Evolutionary conservation across 2,113 vertebrate species (phyloP).

Genomic region (Tinamus guttatus): DNA sequence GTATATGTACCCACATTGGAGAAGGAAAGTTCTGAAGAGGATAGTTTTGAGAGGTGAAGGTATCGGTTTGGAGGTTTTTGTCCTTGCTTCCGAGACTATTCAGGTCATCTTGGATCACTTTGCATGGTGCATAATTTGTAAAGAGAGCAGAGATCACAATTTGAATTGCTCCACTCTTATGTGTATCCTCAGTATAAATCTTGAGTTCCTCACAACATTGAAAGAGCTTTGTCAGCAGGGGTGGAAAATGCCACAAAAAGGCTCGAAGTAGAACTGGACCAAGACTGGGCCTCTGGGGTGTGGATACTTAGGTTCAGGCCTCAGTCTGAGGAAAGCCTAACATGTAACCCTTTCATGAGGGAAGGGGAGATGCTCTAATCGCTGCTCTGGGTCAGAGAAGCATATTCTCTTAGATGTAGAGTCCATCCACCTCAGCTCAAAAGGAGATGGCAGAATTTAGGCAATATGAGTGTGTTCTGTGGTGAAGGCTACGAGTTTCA

Average conservation of each 20-base stretch:
- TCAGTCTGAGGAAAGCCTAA: neutral
- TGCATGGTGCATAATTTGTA: fast-evolving
- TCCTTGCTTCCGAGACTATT: neutral
- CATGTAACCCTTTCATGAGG: neutral
- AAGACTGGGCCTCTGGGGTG: neutral
- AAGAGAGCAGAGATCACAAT: neutral
- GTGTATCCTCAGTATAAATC: neutral
- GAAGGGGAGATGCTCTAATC: neutral
- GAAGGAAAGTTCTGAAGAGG: neutral
- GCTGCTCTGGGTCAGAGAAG: neutral
- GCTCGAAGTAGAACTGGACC: neutral
- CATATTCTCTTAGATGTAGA: neutral
- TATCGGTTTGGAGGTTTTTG: neutral
- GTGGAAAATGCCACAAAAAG: neutral
- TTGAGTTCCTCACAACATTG: neutral
- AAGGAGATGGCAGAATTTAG: neutral
- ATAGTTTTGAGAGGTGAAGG: neutral
- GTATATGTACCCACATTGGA: neutral
- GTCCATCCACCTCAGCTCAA: neutral
- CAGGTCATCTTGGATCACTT: neutral
- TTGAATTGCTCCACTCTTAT: neutral
- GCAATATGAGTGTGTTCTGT: neutral
- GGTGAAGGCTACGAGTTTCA: neutral
- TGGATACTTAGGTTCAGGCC: neutral
- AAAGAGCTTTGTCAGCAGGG: neutral